Base-by-base conservation (phyloP, 37 sponge, comb jelly and placozoan species). In the Beroe forskalii region DNA sequence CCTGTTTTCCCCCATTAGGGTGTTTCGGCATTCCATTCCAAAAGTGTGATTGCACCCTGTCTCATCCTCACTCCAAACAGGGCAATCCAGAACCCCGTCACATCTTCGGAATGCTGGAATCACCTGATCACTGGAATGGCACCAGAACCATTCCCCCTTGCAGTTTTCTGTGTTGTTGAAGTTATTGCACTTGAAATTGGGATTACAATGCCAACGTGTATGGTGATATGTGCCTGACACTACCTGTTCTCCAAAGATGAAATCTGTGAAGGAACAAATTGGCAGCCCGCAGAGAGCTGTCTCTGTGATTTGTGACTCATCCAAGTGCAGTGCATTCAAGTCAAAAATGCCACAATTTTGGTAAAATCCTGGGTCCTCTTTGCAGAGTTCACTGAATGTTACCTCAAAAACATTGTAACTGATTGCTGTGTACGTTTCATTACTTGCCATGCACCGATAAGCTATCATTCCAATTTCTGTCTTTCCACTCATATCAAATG, bases 331-430 rank as follows among this genome's bases (percentile, higher is more conserved):
- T 20, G 44, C 30, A 4, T 42, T 37, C 27, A 44, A 25, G 3
- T 32, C 38, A 25, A 24, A 20, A 20, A 38, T 23, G 2, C 86
- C 86, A 42, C 86, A 80, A 25, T 80, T 38, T 25, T 80, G 86
- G 86, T 80, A 80, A 48, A 80, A 80, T 23, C 86, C 86, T 9
- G 86, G 86, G 55, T 80, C 86, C 3, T 44, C 40, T 44, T 44
- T 38, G 55, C 86, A 80, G n/a, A 80, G 40, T 1, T 43, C 20
- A 2, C 30, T 25, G 28, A 38, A 80, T 3, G 28, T 9, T 4
- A 38, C 86, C 86, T 33, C 20, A 24, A 42, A 33, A 3, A 44
- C 17, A 48, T 80, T 80, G 40, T 23, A 80, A n/a, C 55, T 44
- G 22, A 37, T 80, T 28, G 22, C 86, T 6, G 48, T 42, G 86